Evolutionary conservation across 1,140 invertebrate species (phyloP), one percentile per base, ranked within the genome.

Genomic region (Apis laboriosa): DNA sequence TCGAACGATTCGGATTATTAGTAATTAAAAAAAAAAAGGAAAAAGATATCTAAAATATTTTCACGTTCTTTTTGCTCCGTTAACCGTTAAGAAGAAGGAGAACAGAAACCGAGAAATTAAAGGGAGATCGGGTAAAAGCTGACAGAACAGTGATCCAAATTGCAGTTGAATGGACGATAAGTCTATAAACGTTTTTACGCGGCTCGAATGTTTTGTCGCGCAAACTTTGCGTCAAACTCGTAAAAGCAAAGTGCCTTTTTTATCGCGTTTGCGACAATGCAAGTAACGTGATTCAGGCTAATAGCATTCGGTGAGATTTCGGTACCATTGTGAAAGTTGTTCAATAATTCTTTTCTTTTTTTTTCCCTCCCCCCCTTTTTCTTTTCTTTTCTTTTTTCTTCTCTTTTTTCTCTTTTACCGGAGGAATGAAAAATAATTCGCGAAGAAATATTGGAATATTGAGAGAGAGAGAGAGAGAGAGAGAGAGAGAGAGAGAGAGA

Each of bases 211-310:
- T 66, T 79, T 80, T 88, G 88, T 83, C 75, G 83, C 43, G 64
- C 12, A 53, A 56, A 34, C 53, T 90, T 83, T 79, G 70, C 86
- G 84, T 84, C 64, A 88, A 90, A 90, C 68, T 91, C 91, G 88
- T 92, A 92, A 93, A 93, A 90, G 79, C 80, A 68, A 90, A 89
- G 83, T 85, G 73, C 80, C 87, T 89, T 55, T 80, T 88, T 90
- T 90, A 80, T 88, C 73, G 55, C 86, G 77, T 86, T 91, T 86
- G 86, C 86, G 66, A 70, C 70, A 77, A 85, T 83, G 70, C 67
- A 60, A 81, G 51, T 28, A 71, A 17, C 68, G 75, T 80, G 80
- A 88, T 79, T 89, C 68, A 82, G 64, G 79, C 75, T 79, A 84
- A 86, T 88, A 86, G 83, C 60, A 55, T 66, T 61, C 58, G 56